Conservation (phyloP, 2,797 vertebrate species). For the Enteromius trimaculatus region DNA sequence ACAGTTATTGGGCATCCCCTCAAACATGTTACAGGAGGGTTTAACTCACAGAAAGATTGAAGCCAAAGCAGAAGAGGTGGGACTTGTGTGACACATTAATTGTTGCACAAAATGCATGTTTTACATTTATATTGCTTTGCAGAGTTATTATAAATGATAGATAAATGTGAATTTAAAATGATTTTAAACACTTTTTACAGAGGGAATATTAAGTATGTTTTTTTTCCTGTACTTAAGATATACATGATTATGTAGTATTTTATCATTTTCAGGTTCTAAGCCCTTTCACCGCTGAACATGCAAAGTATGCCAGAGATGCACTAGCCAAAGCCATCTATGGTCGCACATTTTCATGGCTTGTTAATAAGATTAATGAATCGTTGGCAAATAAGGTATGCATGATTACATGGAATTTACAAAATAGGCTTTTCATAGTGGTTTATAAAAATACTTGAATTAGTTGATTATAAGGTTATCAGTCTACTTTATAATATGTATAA, state of each 20-base stretch:
- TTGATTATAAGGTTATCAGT: neutral
- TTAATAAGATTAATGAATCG: conserved; percentile 91
- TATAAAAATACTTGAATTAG: neutral
- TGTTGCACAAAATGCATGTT: neutral
- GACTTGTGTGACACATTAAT: neutral
- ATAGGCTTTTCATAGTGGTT: neutral
- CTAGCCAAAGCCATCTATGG: conserved; percentile 92
- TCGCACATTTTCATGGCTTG: conserved; percentile 93
- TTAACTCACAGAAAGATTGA: conserved; percentile 94
- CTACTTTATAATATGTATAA: conserved; percentile 10
- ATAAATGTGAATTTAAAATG: neutral
- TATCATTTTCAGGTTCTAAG: conserved; percentile 82
- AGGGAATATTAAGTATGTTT: neutral
- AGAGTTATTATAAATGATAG: neutral
- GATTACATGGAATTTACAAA: neutral
- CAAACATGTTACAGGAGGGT: conserved; percentile 85
- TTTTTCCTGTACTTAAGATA: neutral
- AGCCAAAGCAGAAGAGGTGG: conserved; percentile 91
- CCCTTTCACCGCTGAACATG: conserved; percentile 86
- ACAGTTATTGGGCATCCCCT: conserved; percentile 87
- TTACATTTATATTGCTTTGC: neutral
- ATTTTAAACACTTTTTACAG: neutral
- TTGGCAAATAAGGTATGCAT: conserved; percentile 86
- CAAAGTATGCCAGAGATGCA: conserved; percentile 87
- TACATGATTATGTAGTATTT: neutral